Percentiles rank a stretch among this genome's conserved stretches.
phyloP scores from a whole-genome alignment of 2,888 invertebrate species.

The Heliconius sara region DNA sequence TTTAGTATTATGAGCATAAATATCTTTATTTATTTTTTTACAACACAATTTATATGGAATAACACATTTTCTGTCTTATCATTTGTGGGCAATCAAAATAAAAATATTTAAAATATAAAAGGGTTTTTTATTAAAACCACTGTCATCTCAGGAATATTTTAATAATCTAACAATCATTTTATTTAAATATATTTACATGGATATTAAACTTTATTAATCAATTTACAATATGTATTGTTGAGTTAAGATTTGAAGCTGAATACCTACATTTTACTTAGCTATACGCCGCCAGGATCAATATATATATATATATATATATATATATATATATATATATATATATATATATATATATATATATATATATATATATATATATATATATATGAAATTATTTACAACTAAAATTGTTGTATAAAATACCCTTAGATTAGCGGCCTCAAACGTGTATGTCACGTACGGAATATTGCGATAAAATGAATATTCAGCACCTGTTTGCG shows the following conservation, averaged over 20 bases:
- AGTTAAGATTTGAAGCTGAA: constrained; percentile 16
- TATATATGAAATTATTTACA: too few relatives aligned
- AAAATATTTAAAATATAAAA: constrained; percentile 2
- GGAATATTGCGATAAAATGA: constrained; percentile 23
- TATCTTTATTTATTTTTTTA: constrained; percentile 12
- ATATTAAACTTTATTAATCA: constrained; percentile 10
- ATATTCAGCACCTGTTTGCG: constrained; percentile 42
- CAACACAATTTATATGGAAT: neutral
- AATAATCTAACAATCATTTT: constrained; percentile 25
- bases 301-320: too few relatives aligned
- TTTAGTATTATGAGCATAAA: neutral
- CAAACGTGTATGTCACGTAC: neutral
- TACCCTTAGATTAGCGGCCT: neutral
- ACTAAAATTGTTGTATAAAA: too few relatives aligned
- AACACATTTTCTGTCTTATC: constrained; percentile 7
- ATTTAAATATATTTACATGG: constrained; percentile 30
- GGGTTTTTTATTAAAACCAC: constrained; percentile 19
- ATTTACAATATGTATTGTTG: constrained; percentile 15
- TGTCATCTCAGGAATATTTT: constrained; percentile 19
- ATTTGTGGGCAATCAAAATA: constrained; percentile 10
- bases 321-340: too few relatives aligned
- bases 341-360: too few relatives aligned
- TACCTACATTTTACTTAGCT: neutral
- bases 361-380: too few relatives aligned
- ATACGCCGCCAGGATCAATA: neutral